Base-by-base conservation (phyloP, 1,140 invertebrate species). In the Mercenaria mercenaria region DNA sequence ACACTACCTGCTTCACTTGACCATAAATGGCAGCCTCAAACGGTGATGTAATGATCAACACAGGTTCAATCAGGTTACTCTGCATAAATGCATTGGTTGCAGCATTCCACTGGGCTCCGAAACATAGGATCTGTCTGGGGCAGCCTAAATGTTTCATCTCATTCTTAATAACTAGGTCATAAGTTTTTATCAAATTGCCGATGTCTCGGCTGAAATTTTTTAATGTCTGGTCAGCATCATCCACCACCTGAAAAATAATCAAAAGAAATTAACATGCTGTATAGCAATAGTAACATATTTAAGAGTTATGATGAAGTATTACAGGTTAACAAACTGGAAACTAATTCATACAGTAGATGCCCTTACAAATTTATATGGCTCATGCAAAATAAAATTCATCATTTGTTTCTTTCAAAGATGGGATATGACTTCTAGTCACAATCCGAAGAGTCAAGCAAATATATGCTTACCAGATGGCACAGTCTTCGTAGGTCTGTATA, bases 391-490 rank as follows among this genome's bases (percentile, higher is more conserved):
- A n/a, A n/a, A n/a, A n/a, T n/a, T n/a, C n/a, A n/a, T n/a, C n/a
- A n/a, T n/a, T n/a, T n/a, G n/a, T n/a, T n/a, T n/a, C n/a, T n/a
- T n/a, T n/a, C n/a, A n/a, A n/a, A n/a, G n/a, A n/a, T n/a, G n/a
- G n/a, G n/a, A n/a, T n/a, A n/a, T n/a, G n/a, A n/a, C n/a, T n/a
- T n/a, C n/a, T n/a, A n/a, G n/a, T n/a, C n/a, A n/a, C n/a, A n/a
- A n/a, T n/a, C n/a, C n/a, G n/a, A n/a, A n/a, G n/a, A n/a, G n/a
- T n/a, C n/a, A n/a, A n/a, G n/a, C n/a, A n/a, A n/a, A n/a, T n/a
- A n/a, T n/a, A n/a, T n/a, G n/a, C n/a, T n/a, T 91, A 95, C 94
- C 81, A 95, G 64, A 76, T 95, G 94, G 90, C 95, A 94, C 8
- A 95, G 80, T 52, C 94, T 72, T 20, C 92, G 79, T 0, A 95